A percentile compares a stretch with the other conserved stretches of the same genome.
phyloP scores from a whole-genome alignment of 1,140 invertebrate species.

The Diploscapter pachys region DNA sequence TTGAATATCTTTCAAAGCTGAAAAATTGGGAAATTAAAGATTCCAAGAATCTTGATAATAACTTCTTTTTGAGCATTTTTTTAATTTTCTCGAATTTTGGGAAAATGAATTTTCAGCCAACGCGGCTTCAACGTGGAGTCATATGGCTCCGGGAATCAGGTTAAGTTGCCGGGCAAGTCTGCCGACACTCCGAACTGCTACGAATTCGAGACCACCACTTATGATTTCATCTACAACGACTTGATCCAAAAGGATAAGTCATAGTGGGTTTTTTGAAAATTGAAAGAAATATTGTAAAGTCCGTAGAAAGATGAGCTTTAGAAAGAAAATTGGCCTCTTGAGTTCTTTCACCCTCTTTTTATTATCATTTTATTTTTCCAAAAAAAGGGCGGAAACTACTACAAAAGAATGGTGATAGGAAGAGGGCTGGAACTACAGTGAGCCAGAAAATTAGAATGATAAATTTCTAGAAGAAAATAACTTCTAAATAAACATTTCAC shows the following conservation, averaged over 20 bases:
- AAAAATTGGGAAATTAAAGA: not conserved
- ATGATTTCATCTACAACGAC: constrained; percentile 96
- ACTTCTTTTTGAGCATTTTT: not conserved
- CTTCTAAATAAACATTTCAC: too few relatives aligned
- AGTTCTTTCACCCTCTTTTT: too few relatives aligned
- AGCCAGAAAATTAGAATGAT: too few relatives aligned
- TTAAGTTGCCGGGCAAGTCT: constrained; percentile 90
- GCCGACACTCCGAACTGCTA: constrained; percentile 95
- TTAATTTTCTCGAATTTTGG: constrained; percentile 5
- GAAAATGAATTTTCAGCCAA: constrained; percentile 68
- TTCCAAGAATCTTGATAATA: not conserved
- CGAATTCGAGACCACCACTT: constrained; percentile 85
- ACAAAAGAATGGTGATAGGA: too few relatives aligned
- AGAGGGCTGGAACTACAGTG: too few relatives aligned
- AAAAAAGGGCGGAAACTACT: too few relatives aligned
- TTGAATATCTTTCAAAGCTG: not conserved
- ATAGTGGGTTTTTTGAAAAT: constrained; percentile 55
- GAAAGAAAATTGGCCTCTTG: too few relatives aligned
- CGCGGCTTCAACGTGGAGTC: constrained; percentile 93
- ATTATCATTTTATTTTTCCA: too few relatives aligned
- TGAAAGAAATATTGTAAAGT: not conserved
- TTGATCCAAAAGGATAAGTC: constrained; percentile 68
- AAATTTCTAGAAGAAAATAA: too few relatives aligned
- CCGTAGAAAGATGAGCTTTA: constrained; percentile 4
- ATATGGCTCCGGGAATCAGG: constrained; percentile 87